These are phyloP conservation scores for Coluber constrictor DNA, from an alignment of 2,797 vertebrate genomes.

Conservation along the genomic window DNA sequence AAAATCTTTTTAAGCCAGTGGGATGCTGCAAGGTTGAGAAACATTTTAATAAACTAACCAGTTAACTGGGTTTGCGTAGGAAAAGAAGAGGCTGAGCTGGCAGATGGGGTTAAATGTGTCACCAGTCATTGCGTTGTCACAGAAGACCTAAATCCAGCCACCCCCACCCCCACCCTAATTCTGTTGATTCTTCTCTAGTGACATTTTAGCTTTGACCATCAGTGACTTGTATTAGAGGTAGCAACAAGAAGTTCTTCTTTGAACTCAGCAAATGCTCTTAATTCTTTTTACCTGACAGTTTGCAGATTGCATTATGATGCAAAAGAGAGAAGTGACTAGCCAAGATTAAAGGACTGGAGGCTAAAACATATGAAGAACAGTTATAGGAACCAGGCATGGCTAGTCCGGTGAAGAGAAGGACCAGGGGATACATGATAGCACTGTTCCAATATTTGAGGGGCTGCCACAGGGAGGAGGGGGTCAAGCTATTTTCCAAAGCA, in stretches of 20 bases:
- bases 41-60: background rate
- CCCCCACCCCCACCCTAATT: rapidly evolving
- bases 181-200: background rate
- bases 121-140: background rate
- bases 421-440: too few species aligned
- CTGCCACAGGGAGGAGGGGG: too few species aligned
- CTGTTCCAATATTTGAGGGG: too few species aligned
- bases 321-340: background rate
- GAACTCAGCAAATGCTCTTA: background rate
- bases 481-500: too few species aligned
- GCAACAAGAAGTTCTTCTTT: background rate
- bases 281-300: background rate
- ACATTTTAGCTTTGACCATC: background rate
- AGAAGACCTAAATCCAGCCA: background rate
- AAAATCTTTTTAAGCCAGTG: too few species aligned
- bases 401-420: too few species aligned
- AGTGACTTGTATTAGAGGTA: background rate
- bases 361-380: too few species aligned
- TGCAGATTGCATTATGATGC: background rate
- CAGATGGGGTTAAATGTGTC: background rate
- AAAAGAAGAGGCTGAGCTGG: background rate
- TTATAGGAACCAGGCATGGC: too few species aligned
- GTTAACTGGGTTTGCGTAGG: background rate
- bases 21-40: background rate
- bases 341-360: background rate